These are phyloP conservation scores for Xiphydria camelus DNA, from an alignment of 2,888 invertebrate genomes.

Conservation along the genomic window DNA sequence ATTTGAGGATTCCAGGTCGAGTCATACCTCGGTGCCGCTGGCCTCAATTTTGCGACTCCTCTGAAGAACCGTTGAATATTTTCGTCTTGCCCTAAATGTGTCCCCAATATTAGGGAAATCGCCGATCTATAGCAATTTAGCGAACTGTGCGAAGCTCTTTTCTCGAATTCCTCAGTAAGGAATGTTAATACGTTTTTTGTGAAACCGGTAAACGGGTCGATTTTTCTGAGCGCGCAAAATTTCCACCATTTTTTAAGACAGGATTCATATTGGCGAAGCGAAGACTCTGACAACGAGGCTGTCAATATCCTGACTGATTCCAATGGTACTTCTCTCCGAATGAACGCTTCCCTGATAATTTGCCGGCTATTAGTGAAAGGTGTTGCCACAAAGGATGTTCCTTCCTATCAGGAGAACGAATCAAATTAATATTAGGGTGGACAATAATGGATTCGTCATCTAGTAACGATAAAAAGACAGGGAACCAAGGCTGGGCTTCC, in stretches of 20 bases:
- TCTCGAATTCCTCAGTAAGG: not conserved
- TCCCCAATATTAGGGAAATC: constrained; percentile 8
- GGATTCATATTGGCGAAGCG: not conserved
- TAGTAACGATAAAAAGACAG: constrained; percentile 18
- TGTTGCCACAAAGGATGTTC: not conserved
- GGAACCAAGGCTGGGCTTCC: constrained; percentile 8
- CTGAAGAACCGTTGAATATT: constrained; percentile 26
- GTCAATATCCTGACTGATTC: not conserved
- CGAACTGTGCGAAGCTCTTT: not conserved
- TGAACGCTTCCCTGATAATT: not conserved
- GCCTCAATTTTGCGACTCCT: constrained; percentile 24
- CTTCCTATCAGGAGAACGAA: not conserved
- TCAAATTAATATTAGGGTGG: constrained; percentile 12
- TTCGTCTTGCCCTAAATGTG: constrained; percentile 17
- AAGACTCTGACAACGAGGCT: not conserved
- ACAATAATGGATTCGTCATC: constrained; percentile 20
- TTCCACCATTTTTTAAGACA: not conserved
- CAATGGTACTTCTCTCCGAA: not conserved
- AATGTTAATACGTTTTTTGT: not conserved
- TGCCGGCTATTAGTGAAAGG: not conserved
- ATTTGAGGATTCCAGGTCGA: constrained; percentile 25
- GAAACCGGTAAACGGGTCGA: not conserved
- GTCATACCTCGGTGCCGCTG: constrained; percentile 22
- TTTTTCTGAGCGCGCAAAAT: not conserved
- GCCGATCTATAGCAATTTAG: constrained; percentile 11